Evolutionary conservation across 2,113 vertebrate genomes (phyloP).

Genomic region (Mesoclemmys tuberculata): DNA sequence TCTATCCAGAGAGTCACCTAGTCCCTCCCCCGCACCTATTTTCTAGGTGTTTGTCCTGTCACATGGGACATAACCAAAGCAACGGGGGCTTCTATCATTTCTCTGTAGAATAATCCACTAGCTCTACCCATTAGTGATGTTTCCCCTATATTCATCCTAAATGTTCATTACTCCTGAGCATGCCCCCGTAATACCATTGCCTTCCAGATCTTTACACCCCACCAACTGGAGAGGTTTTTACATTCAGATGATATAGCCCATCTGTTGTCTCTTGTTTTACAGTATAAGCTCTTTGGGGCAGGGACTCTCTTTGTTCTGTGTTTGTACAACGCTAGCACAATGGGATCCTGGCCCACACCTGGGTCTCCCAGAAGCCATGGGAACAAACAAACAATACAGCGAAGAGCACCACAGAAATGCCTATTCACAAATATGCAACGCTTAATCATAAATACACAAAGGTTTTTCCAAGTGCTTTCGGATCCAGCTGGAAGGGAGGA

Average conservation of each 20-base stretch:
- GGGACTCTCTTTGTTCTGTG: not conserved
- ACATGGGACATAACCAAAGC: not conserved
- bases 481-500: rapidly evolving
- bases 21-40: not conserved
- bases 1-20: not conserved
- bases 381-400: not conserved
- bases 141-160: not conserved
- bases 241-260: not conserved
- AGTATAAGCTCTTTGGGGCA: not conserved
- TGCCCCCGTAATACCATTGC: not conserved
- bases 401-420: not conserved
- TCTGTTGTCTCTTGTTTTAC: not conserved
- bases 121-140: not conserved
- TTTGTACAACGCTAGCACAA: not conserved
- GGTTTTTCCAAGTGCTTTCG: rapidly evolving
- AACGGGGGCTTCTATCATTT: not conserved
- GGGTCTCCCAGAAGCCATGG: not conserved
- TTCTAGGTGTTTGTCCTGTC: not conserved
- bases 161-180: not conserved
- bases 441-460: not conserved
- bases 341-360: not conserved
- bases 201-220: not conserved
- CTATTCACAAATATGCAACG: not conserved
- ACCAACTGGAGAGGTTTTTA: not conserved
- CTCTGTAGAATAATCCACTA: not conserved